Percentiles rank a stretch among this genome's conserved stretches.
These are phyloP conservation scores for Ispidina picta DNA, from an alignment of 2,797 vertebrate species.

Conservation along the genomic window DNA sequence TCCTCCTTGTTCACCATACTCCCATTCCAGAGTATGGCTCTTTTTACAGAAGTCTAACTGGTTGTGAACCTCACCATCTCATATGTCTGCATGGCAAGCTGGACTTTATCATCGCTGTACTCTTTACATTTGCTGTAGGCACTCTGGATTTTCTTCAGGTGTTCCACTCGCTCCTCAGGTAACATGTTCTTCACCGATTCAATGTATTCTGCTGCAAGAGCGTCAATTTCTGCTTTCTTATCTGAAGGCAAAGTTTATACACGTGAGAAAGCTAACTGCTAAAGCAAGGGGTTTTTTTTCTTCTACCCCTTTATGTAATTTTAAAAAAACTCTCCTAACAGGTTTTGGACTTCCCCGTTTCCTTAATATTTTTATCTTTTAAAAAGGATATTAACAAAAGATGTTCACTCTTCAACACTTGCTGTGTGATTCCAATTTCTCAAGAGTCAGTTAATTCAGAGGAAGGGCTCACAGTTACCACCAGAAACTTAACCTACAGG, in stretches of 20 bases:
- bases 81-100: conserved; percentile 98
- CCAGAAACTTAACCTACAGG: fast-evolving
- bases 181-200: conserved; percentile 86
- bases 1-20: fast-evolving
- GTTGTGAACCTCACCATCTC: conserved; percentile 87
- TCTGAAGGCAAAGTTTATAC: conserved; percentile 72
- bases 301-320: neutral
- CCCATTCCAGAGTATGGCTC: fast-evolving
- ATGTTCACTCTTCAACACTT: fast-evolving
- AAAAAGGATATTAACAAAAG: neutral
- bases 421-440: neutral
- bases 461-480: neutral
- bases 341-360: fast-evolving
- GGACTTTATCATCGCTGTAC: conserved; percentile 97
- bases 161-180: conserved; percentile 89
- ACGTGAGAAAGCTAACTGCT: fast-evolving
- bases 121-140: conserved; percentile 95
- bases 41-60: neutral
- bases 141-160: conserved; percentile 91
- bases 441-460: fast-evolving
- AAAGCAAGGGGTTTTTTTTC: fast-evolving
- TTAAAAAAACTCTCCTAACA: neutral
- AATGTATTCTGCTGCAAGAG: conserved; percentile 92
- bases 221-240: conserved; percentile 94
- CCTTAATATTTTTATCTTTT: neutral